These are phyloP conservation scores for Ophioninae sp. DNA, from an alignment of 2,888 invertebrate species.

Conservation along the genomic window DNA sequence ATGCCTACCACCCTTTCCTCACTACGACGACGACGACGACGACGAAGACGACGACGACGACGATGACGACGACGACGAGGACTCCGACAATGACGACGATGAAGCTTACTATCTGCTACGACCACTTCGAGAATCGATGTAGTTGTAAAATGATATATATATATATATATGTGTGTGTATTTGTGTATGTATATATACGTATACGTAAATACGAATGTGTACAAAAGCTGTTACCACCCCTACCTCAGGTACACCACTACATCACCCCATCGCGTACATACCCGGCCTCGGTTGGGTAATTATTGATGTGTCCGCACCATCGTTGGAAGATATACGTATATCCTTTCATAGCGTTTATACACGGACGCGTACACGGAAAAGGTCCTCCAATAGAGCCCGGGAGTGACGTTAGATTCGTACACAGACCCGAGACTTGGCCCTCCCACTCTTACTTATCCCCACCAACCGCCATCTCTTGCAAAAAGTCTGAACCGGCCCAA, in stretches of 20 bases:
- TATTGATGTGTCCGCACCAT: conserved; percentile 80
- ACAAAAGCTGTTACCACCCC: conserved; percentile 60
- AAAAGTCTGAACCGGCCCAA: neutral
- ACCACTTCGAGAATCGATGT: conserved; percentile 46
- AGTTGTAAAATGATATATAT: conserved; percentile 35
- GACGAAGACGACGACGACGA: conserved; percentile 53
- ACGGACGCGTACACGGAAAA: neutral
- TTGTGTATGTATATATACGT: no score
- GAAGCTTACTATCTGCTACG: conserved; percentile 53
- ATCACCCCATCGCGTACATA: conserved; percentile 71
- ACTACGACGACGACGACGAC: conserved; percentile 57
- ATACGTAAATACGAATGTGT: neutral
- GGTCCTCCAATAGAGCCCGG: conserved; percentile 6
- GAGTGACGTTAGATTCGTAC: conserved; percentile 54
- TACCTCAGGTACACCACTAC: conserved; percentile 67
- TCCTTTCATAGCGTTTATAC: neutral
- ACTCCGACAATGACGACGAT: conserved; percentile 45
- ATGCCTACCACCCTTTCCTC: conserved; percentile 69
- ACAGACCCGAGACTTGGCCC: conserved; percentile 57
- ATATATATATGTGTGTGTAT: conserved; percentile 18
- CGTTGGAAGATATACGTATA: conserved; percentile 44
- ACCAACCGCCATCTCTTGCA: neutral
- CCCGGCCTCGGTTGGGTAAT: conserved; percentile 78
- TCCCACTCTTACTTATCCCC: conserved; percentile 62
- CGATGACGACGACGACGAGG: conserved; percentile 51